Evolutionary conservation across 2,797 vertebrate genomes (phyloP).

Genomic region (Enteromius trimaculatus): DNA sequence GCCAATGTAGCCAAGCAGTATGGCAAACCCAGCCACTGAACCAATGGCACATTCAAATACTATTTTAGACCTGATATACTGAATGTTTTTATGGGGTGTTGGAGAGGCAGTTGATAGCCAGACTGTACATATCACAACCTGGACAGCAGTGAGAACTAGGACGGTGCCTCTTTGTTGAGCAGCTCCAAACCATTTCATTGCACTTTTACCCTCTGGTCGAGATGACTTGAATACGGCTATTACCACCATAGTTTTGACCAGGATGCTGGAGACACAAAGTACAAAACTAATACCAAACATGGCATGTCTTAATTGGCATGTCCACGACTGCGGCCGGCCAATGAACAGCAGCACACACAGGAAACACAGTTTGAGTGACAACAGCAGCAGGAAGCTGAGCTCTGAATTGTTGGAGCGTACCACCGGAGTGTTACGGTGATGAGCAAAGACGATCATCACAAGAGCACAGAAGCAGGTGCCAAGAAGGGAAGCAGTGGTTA

Average conservation of each 20-base stretch:
- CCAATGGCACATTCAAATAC: conserved; percentile 70
- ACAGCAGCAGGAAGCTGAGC: conserved; percentile 29
- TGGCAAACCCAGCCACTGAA: conserved; percentile 66
- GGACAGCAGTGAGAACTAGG: conserved; percentile 63
- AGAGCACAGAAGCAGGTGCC: background rate
- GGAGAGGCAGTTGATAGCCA: conserved; percentile 65
- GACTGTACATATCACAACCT: conserved; percentile 57
- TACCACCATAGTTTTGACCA: background rate
- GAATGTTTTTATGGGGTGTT: conserved; percentile 63
- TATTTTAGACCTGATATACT: conserved; percentile 70
- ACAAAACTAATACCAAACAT: background rate
- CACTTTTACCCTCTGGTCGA: conserved; percentile 58
- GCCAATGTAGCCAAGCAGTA: conserved; percentile 76
- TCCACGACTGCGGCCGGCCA: background rate
- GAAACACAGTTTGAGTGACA: conserved; percentile 40
- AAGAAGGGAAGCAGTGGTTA: background rate
- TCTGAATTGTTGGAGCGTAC: background rate
- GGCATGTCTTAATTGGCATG: background rate
- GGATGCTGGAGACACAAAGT: background rate
- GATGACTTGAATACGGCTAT: background rate
- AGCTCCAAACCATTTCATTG: conserved; percentile 70
- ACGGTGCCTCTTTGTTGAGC: conserved; percentile 73
- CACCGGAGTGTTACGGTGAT: background rate
- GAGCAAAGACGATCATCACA: background rate
- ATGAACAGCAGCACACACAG: background rate